These are phyloP conservation scores for Drosophila navojoa DNA, from an alignment of 1,140 invertebrate species.

Conservation along the genomic window DNA sequence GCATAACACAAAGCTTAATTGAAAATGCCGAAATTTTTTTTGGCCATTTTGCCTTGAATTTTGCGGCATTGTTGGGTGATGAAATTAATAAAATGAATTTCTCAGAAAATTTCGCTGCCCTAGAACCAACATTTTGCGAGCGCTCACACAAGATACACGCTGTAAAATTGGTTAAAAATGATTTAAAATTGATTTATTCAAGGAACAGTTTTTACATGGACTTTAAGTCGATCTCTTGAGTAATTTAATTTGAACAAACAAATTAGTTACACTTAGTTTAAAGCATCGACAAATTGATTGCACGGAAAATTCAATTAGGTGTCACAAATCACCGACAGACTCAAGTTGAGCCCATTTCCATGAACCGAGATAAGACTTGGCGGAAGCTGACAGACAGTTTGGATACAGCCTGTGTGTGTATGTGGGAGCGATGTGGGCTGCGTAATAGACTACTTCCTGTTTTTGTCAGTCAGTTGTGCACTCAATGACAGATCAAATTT, in stretches of 20 bases:
- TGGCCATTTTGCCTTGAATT: constrained; percentile 1
- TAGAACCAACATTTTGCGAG: not conserved
- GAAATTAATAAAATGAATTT: constrained; percentile 35
- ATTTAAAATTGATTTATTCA: too few relatives aligned
- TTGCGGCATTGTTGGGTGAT: constrained; percentile 3
- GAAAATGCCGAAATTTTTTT: constrained; percentile 32
- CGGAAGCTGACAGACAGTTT: constrained; percentile 14
- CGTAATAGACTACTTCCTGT: constrained; percentile 69
- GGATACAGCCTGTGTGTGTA: constrained; percentile 13
- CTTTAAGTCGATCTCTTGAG: constrained; percentile 49
- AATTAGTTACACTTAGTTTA: constrained; percentile 56
- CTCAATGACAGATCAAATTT: constrained; percentile 67
- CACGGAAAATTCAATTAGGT: constrained; percentile 61
- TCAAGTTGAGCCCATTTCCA: constrained; percentile 16
- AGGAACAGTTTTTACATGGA: not conserved
- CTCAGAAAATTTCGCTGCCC: not conserved
- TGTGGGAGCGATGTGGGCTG: constrained; percentile 32
- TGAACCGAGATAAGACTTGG: constrained; percentile 1
- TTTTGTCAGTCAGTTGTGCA: constrained; percentile 41
- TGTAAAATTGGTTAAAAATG: not conserved
- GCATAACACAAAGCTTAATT: constrained; percentile 25
- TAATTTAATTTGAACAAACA: constrained; percentile 59
- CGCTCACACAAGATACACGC: not conserved
- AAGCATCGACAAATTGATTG: constrained; percentile 26
- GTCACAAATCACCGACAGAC: constrained; percentile 57